A percentile compares a stretch with the other conserved stretches of the same genome.
Conservation (phyloP, 2,888 invertebrate species). For the Syrphus vitripennis region DNA sequence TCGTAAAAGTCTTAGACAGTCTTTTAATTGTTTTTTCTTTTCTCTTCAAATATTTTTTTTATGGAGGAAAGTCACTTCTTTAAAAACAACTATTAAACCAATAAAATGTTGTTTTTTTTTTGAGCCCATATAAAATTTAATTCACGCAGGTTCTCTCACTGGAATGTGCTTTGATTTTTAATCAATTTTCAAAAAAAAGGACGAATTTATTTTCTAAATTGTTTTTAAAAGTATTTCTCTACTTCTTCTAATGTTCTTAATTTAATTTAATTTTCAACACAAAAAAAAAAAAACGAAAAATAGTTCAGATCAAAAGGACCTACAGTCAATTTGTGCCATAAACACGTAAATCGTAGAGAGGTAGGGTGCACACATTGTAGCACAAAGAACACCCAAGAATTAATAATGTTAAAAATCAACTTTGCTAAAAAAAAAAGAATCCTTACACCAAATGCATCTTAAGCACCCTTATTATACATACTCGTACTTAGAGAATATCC, state of each 20-base stretch:
- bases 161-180: constrained; percentile 14
- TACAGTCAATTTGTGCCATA: neutral
- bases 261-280: neutral
- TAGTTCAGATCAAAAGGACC: neutral
- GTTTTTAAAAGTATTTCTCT: neutral
- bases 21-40: neutral
- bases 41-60: neutral
- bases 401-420: constrained; percentile 17
- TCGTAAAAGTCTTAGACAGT: neutral
- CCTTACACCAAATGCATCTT: constrained; percentile 49
- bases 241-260: neutral
- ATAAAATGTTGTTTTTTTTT: neutral
- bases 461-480: constrained; percentile 47
- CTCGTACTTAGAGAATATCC: neutral
- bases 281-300: neutral
- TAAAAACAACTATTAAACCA: neutral
- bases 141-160: neutral
- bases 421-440: constrained; percentile 1
- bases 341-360: neutral
- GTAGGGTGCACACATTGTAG: neutral
- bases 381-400: neutral
- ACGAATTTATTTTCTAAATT: neutral
- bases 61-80: neutral
- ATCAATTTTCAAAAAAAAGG: constrained; percentile 1
- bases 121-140: neutral